Evolutionary conservation across 2,797 vertebrate genomes (phyloP).

Genomic region (Dermochelys coriacea): DNA sequence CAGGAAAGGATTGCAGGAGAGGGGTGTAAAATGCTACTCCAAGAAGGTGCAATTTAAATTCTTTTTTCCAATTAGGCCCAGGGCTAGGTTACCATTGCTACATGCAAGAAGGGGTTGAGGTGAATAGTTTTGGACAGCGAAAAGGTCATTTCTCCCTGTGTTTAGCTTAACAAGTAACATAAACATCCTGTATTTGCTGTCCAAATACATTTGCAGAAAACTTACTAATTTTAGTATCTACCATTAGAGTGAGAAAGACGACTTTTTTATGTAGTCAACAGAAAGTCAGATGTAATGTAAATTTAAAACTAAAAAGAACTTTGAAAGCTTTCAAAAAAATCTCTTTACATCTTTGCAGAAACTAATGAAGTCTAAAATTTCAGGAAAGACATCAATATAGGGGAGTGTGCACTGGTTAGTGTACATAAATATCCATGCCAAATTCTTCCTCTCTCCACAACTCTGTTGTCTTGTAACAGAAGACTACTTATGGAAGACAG

Average conservation of each 20-base stretch:
- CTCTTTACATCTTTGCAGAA: not conserved
- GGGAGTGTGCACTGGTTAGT: not conserved
- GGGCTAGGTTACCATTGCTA: not conserved
- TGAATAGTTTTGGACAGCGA: not conserved
- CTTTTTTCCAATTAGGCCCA: not conserved
- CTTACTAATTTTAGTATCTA: rapidly evolving
- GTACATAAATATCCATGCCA: not conserved
- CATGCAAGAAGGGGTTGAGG: not conserved
- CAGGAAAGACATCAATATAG: not conserved
- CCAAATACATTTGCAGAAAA: not conserved
- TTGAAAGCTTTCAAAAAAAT: not conserved
- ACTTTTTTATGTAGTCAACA: not conserved
- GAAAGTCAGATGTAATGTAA: not conserved
- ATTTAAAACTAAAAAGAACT: not conserved
- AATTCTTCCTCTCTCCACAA: not conserved
- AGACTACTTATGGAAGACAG: conserved; percentile 30
- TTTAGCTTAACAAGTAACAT: not conserved
- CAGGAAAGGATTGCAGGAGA: not conserved
- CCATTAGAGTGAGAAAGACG: not conserved
- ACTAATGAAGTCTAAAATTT: conserved; percentile 1
- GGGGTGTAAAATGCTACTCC: not conserved
- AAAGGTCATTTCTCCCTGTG: not conserved
- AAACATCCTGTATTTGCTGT: not conserved
- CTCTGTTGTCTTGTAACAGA: not conserved
- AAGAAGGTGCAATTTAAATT: not conserved